Conservation (phyloP, 2,797 vertebrate genomes). For the Darevskia nairensis region DNA sequence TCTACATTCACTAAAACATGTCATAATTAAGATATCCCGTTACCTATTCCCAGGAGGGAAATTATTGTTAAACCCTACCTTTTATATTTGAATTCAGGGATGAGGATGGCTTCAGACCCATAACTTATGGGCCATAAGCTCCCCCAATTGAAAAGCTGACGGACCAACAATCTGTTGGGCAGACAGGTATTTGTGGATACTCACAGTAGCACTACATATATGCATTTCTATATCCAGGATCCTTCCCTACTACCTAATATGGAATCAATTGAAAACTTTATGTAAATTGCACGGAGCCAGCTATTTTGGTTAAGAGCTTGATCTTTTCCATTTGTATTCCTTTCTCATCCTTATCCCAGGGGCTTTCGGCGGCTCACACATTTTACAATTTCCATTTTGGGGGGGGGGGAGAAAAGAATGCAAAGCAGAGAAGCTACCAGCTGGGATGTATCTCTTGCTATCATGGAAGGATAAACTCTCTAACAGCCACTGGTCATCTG, state of each 20-base stretch:
- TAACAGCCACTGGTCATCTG: neutral
- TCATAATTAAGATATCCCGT: neutral
- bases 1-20: neutral
- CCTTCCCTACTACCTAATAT: neutral
- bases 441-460: neutral
- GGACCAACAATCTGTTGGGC: neutral
- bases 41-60: neutral
- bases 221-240: neutral
- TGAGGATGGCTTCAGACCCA: neutral
- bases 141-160: neutral
- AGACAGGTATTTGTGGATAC: neutral
- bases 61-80: neutral
- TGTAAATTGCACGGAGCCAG: neutral
- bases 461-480: neutral
- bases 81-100: neutral
- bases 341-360: neutral
- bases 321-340: neutral
- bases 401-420: neutral
- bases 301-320: neutral
- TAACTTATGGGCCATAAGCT: neutral
- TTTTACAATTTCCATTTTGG: neutral
- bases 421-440: neutral
- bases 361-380: neutral
- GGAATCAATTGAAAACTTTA: neutral
- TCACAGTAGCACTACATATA: neutral